A percentile compares a stretch with the other conserved stretches of the same genome.
Conservation (phyloP, 2,797 vertebrate species). For the Anguilla obscura region DNA sequence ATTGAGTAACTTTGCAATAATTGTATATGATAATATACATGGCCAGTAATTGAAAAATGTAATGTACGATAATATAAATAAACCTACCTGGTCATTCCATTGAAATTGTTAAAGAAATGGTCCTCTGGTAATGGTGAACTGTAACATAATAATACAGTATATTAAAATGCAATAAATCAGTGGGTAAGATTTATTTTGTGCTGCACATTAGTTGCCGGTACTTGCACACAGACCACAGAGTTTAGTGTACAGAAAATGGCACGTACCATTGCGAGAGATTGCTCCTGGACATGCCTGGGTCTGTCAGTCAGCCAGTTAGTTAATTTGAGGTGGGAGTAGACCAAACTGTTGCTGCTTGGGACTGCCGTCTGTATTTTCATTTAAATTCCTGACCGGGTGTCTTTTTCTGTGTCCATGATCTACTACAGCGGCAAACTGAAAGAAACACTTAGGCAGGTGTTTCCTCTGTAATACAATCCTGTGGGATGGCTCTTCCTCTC, state of each 20-base stretch:
- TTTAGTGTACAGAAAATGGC: constrained; percentile 2
- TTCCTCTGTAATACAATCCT: background rate
- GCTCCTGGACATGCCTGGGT: background rate
- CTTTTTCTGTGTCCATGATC: background rate
- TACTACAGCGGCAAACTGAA: background rate
- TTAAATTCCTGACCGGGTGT: background rate
- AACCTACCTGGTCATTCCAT: background rate
- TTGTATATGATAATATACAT: background rate
- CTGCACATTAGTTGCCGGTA: background rate
- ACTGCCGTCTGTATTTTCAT: background rate
- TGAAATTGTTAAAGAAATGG: background rate
- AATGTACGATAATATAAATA: background rate
- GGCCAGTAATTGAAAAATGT: background rate
- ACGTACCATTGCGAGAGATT: background rate
- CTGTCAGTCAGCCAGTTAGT: background rate
- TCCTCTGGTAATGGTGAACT: no score
- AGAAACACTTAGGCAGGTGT: background rate
- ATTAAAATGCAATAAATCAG: background rate
- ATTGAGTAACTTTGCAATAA: background rate
- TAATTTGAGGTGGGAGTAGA: background rate
- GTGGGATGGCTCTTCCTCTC: background rate
- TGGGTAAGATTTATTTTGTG: background rate
- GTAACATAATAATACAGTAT: background rate
- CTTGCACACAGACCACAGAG: background rate
- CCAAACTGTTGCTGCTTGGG: background rate